A percentile compares a stretch with the other conserved stretches of the same genome.
phyloP scores from a whole-genome alignment of 2,797 vertebrate species.

The Strix occidentalis region DNA sequence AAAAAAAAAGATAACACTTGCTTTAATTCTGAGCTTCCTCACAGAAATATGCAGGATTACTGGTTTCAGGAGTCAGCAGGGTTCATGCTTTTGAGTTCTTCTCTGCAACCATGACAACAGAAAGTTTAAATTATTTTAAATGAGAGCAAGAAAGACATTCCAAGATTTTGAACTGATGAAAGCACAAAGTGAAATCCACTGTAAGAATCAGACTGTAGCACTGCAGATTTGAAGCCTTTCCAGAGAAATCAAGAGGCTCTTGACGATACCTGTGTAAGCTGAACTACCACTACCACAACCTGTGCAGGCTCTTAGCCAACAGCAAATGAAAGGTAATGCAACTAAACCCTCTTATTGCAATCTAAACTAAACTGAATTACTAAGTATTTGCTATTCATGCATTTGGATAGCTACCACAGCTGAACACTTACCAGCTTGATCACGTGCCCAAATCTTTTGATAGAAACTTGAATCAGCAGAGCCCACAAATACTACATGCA shows the following conservation, averaged over 20 bases:
- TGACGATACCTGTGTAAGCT: background rate
- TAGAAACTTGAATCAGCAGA: background rate
- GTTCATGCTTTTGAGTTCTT: background rate
- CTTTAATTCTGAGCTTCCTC: background rate
- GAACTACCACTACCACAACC: background rate
- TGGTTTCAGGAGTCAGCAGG: constrained; percentile 7
- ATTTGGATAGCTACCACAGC: background rate
- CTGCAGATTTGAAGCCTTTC: background rate
- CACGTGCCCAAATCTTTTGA: background rate
- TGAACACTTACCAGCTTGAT: background rate
- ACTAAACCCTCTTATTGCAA: background rate
- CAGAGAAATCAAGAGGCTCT: background rate
- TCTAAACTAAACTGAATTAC: background rate
- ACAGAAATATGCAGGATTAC: constrained; percentile 29
- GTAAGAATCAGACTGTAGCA: background rate
- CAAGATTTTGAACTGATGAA: background rate
- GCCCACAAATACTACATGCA: background rate
- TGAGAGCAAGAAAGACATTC: background rate
- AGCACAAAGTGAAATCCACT: background rate
- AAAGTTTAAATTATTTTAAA: constrained; percentile 18
- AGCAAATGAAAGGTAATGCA: background rate
- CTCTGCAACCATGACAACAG: constrained; percentile 4
- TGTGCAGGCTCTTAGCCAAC: background rate
- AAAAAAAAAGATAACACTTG: background rate
- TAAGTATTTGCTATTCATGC: background rate